Conservation (phyloP, 1,140 invertebrate genomes). For the Rhopalosiphum padi region DNA sequence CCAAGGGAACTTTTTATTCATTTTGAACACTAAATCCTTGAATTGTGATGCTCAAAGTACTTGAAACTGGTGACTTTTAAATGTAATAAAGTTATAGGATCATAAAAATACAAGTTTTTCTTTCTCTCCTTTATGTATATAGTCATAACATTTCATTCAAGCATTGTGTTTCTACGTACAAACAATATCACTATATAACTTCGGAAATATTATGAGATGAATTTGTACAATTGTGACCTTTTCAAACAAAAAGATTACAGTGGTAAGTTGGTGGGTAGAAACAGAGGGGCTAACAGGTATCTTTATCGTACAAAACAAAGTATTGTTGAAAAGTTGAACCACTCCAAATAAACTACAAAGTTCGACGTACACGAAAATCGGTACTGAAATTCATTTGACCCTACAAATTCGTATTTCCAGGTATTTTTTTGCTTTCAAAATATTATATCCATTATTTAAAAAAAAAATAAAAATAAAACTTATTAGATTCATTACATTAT, state of each 20-base stretch:
- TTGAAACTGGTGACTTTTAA: constrained; percentile 41
- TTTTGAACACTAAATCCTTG: constrained; percentile 19
- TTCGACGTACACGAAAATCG: constrained; percentile 46
- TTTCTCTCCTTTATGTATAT: neutral
- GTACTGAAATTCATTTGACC: constrained; percentile 39
- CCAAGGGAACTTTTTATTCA: neutral
- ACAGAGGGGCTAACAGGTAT: constrained; percentile 27
- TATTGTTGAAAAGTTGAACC: constrained; percentile 50
- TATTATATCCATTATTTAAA: neutral
- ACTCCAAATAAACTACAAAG: constrained; percentile 47
- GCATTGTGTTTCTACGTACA: constrained; percentile 34
- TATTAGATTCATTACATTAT: neutral
- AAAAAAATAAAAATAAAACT: neutral
- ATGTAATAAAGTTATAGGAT: constrained; percentile 38
- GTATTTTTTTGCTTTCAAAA: neutral
- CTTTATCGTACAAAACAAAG: constrained; percentile 48
- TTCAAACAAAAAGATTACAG: constrained; percentile 50
- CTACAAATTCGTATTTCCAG: neutral
- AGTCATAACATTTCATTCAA: constrained; percentile 22
- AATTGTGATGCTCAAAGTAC: constrained; percentile 20
- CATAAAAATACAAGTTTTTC: constrained; percentile 31
- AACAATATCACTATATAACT: constrained; percentile 40
- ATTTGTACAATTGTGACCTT: constrained; percentile 53
- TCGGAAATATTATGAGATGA: constrained; percentile 48
- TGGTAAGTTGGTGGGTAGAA: neutral